These are phyloP conservation scores for Cephus rjabovi DNA, from an alignment of 2,888 invertebrate genomes.

Conservation along the genomic window DNA sequence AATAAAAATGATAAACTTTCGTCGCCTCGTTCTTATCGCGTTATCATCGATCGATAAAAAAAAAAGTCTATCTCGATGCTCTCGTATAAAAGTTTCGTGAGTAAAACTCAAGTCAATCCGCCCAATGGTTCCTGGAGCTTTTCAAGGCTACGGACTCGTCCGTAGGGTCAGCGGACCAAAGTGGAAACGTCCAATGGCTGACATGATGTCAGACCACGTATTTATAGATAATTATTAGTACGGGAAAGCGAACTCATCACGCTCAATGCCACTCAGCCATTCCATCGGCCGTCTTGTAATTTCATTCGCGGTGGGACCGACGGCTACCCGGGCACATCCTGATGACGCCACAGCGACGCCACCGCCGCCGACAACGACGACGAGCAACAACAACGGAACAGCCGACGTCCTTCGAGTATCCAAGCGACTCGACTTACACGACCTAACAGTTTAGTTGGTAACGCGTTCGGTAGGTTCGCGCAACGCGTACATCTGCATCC, in stretches of 20 bases:
- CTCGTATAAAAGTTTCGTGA: no score
- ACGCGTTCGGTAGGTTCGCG: conserved; percentile 19
- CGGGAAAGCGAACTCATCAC: conserved; percentile 25
- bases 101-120: no score
- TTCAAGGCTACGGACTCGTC: neutral
- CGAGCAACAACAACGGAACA: neutral
- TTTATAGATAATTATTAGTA: conserved; percentile 42
- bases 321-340: conserved; percentile 18
- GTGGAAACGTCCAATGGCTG: neutral
- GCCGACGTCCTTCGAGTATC: conserved; percentile 40
- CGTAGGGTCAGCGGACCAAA: neutral
- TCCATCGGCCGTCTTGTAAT: conserved; percentile 39
- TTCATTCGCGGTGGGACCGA: conserved; percentile 46
- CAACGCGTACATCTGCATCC: conserved; percentile 26
- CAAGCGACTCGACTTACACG: conserved; percentile 23
- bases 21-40: no score
- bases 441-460: conserved; percentile 22
- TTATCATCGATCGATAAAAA: no score
- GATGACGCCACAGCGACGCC: conserved; percentile 39
- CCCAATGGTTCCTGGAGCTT: neutral
- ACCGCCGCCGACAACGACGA: no score
- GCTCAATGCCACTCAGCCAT: conserved; percentile 35
- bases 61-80: no score
- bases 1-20: neutral
- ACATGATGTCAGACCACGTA: conserved; percentile 1